These are phyloP conservation scores for Passer domesticus DNA, from an alignment of 2,113 vertebrate genomes.

Conservation along the genomic window DNA sequence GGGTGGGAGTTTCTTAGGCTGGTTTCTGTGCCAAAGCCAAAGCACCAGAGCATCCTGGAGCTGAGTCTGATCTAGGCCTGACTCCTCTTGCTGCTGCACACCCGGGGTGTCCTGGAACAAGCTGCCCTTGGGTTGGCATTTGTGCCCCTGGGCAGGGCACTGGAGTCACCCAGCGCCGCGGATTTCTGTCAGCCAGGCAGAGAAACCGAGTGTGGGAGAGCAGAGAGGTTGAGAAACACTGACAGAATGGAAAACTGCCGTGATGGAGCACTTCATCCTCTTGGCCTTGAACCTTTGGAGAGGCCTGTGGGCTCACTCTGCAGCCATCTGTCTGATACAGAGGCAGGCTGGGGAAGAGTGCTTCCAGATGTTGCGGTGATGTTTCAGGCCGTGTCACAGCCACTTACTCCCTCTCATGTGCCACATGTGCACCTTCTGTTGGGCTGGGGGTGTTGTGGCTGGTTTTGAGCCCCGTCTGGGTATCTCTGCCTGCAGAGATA, in stretches of 20 bases:
- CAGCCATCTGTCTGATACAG: conserved; percentile 24
- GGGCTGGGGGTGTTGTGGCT: neutral
- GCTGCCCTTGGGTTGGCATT: neutral
- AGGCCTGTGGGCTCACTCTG: conserved; percentile 2
- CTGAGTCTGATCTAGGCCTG: neutral
- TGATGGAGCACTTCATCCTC: neutral
- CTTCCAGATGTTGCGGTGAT: neutral
- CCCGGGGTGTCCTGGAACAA: neutral
- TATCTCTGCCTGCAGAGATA: neutral
- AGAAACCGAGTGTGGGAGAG: neutral
- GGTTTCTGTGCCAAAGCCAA: neutral
- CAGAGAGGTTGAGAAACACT: neutral
- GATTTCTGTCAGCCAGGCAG: neutral
- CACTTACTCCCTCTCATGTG: neutral
- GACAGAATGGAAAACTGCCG: conserved; percentile 1
- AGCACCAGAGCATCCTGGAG: neutral
- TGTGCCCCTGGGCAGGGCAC: neutral
- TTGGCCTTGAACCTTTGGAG: conserved; percentile 36
- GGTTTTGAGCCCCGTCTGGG: neutral
- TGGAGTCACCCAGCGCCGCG: neutral
- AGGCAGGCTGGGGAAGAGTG: neutral
- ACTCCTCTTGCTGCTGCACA: neutral
- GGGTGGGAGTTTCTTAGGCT: neutral
- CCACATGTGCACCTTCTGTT: neutral
- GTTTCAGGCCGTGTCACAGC: neutral